Percentiles rank a stretch among this genome's conserved stretches.
phyloP scores from a whole-genome alignment of 2,888 invertebrate species.

The Eurytoma californica region DNA sequence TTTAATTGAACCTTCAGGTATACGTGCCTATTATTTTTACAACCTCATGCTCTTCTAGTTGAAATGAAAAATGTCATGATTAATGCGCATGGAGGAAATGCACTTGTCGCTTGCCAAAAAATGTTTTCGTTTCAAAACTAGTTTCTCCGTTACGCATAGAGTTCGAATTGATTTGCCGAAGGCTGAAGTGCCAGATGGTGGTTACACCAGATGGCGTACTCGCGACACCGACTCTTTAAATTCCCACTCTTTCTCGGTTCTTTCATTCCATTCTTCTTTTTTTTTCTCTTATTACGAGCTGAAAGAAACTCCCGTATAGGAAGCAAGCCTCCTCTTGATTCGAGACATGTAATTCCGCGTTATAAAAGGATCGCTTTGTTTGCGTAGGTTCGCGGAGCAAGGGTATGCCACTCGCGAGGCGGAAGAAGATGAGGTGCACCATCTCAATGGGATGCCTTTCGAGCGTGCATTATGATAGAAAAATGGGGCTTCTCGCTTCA shows the following conservation, averaged over 20 bases:
- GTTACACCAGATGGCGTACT: slow-evolving; percentile 45
- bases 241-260: neutral
- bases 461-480: neutral
- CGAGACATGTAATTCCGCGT: neutral
- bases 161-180: slow-evolving; percentile 37
- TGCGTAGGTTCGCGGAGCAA: neutral
- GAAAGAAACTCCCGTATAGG: neutral
- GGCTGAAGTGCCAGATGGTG: slow-evolving; percentile 43
- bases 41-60: too few species aligned
- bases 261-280: neutral
- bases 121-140: neutral
- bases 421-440: too few species aligned
- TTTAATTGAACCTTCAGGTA: too few species aligned
- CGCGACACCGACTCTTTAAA: slow-evolving; percentile 34
- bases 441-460: neutral
- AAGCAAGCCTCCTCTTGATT: neutral
- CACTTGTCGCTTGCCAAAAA: neutral
- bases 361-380: neutral
- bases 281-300: slow-evolving; percentile 1
- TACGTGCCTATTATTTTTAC: too few species aligned
- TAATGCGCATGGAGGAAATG: too few species aligned
- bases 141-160: neutral
- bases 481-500: neutral
- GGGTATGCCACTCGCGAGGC: neutral
- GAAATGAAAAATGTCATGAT: too few species aligned